Percentiles rank a stretch among this genome's conserved stretches.
phyloP scores from a whole-genome alignment of 2,888 invertebrate species.

The Orchestes rusci region DNA sequence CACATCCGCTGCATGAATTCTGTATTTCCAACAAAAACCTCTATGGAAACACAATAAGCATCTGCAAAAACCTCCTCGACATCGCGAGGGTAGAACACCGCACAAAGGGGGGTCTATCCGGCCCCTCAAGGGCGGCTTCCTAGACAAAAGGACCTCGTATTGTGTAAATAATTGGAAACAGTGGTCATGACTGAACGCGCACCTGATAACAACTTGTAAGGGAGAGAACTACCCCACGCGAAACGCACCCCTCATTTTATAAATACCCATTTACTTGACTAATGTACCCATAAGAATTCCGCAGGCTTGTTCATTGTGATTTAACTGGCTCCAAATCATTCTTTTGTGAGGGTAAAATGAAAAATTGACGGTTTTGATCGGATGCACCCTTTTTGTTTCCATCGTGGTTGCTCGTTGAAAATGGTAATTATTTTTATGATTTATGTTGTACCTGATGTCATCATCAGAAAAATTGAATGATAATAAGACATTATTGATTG shows the following conservation, averaged over 20 bases:
- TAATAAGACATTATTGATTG: too few species aligned
- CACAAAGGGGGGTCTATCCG: constrained; percentile 10
- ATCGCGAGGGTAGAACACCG: constrained; percentile 1
- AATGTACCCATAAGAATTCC: constrained; percentile 38
- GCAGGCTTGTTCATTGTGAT: constrained; percentile 33
- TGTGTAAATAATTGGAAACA: constrained; percentile 41
- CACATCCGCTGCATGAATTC: too few species aligned
- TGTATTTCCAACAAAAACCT: too few species aligned
- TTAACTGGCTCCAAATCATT: constrained; percentile 31
- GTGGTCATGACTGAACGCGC: constrained; percentile 38
- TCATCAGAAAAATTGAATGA: too few species aligned
- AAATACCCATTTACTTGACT: constrained; percentile 39
- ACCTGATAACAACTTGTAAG: constrained; percentile 37
- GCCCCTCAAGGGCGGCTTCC: constrained; percentile 24
- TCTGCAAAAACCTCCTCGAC: neutral
- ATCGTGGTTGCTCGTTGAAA: too few species aligned
- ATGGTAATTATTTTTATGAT: too few species aligned
- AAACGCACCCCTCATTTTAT: constrained; percentile 24
- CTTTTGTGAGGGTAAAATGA: constrained; percentile 19
- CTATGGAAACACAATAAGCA: neutral
- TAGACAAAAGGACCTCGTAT: constrained; percentile 34
- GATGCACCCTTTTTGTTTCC: constrained; percentile 11
- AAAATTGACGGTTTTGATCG: constrained; percentile 17
- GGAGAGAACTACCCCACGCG: constrained; percentile 24
- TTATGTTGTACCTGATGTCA: too few species aligned